Percentiles rank a stretch among this genome's conserved stretches.
Evolutionary conservation across 2,888 invertebrate genomes (phyloP).

Genomic region (Bugula neritina): DNA sequence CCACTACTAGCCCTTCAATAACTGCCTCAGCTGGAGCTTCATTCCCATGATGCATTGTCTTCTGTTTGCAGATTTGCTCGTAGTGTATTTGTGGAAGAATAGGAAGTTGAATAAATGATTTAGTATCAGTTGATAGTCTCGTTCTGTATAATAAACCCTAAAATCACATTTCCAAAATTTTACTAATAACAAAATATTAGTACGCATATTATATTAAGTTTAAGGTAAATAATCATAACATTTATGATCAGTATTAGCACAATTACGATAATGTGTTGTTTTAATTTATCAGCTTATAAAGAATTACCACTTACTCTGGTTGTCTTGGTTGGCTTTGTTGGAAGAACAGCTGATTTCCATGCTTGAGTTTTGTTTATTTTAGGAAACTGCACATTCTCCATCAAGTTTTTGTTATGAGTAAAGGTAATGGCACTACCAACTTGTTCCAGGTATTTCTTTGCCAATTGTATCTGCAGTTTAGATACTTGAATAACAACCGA

Average conservation of each 20-base stretch:
- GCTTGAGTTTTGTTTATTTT: conserved; percentile 20
- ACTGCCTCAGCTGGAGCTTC: background rate
- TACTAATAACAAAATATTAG: background rate
- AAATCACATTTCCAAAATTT: background rate
- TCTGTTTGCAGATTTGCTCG: conserved; percentile 23
- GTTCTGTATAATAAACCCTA: conserved; percentile 19
- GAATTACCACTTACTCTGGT: conserved; percentile 11
- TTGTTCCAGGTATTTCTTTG: conserved; percentile 13
- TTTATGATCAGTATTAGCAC: too few relatives aligned
- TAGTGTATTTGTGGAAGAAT: conserved; percentile 14
- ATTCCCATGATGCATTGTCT: conserved; percentile 3
- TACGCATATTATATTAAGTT: too few relatives aligned
- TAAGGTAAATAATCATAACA: too few relatives aligned
- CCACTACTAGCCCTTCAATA: background rate
- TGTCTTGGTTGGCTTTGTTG: conserved; percentile 15
- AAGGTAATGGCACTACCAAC: conserved; percentile 6
- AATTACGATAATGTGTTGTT: too few relatives aligned
- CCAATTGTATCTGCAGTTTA: background rate
- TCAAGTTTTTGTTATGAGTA: conserved; percentile 21
- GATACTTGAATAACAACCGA: too few relatives aligned
- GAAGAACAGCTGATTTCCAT: conserved; percentile 25
- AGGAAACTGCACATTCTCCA: conserved; percentile 25
- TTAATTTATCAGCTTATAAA: too few relatives aligned
- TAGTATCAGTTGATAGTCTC: conserved; percentile 6
- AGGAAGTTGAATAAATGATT: conserved; percentile 14